A percentile compares a stretch with the other conserved stretches of the same genome.
Evolutionary conservation across 2,113 vertebrate species (phyloP).

Genomic region (Oreotragus oreotragus): DNA sequence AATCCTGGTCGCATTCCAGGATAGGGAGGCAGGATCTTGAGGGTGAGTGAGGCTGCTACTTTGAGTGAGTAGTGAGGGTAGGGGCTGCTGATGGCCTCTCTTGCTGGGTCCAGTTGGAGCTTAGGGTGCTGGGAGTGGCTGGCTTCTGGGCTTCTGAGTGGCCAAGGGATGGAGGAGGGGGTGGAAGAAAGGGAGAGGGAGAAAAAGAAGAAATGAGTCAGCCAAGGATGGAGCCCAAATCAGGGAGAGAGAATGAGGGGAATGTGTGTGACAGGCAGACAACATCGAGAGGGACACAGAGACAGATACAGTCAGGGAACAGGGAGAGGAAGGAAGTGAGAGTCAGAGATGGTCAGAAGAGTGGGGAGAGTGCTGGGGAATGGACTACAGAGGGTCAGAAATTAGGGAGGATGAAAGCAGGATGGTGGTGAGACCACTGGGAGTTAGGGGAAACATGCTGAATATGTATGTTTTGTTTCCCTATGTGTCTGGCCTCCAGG

Average conservation of each 20-base stretch:
- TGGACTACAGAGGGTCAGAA: background rate
- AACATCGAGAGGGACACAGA: background rate
- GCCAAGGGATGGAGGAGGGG: background rate
- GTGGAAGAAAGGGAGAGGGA: slow-evolving; percentile 3
- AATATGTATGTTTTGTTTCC: background rate
- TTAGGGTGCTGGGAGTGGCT: background rate
- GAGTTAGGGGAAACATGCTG: background rate
- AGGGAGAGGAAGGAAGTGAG: background rate
- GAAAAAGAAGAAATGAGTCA: slow-evolving; percentile 65
- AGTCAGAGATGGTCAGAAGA: background rate
- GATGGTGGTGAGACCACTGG: background rate
- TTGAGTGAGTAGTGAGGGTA: background rate
- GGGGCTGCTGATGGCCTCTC: background rate
- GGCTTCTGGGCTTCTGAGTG: background rate
- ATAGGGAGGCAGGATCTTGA: background rate
- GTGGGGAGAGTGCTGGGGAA: background rate
- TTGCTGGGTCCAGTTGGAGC: background rate
- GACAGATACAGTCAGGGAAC: background rate
- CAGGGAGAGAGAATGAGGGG: slow-evolving; percentile 54
- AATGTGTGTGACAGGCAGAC: slow-evolving; percentile 43
- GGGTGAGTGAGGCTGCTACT: background rate
- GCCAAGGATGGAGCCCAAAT: slow-evolving; percentile 53
- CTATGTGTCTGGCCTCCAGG: background rate
- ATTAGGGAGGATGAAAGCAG: background rate
- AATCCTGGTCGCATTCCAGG: background rate